These are phyloP conservation scores for Smutsia gigantea DNA, from an alignment of 2,797 vertebrate genomes.

Conservation along the genomic window DNA sequence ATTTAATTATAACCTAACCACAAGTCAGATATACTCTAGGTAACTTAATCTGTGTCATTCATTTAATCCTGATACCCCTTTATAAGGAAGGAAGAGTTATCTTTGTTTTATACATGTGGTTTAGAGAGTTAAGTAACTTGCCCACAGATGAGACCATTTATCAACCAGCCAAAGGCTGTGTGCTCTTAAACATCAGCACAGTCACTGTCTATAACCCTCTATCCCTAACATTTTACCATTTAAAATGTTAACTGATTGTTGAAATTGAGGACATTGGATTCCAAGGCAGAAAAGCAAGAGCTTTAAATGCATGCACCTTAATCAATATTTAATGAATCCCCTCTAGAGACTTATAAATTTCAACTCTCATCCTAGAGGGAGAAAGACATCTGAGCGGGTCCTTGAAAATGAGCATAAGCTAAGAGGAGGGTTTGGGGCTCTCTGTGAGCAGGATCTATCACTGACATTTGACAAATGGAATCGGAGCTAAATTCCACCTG, in stretches of 20 bases:
- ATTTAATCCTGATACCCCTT: neutral
- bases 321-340: conserved; percentile 49
- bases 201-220: neutral
- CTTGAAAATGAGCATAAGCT: conserved; percentile 19
- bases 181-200: neutral
- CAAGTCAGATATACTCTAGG: neutral
- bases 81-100: neutral
- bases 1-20: neutral
- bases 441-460: neutral
- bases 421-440: neutral
- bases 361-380: neutral
- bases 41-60: neutral
- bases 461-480: conserved; percentile 43
- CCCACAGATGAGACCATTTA: neutral
- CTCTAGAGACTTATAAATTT: conserved; percentile 33
- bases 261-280: conserved; percentile 1
- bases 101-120: neutral
- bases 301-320: conserved; percentile 19
- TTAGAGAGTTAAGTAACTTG: conserved; percentile 9
- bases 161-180: neutral
- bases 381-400: neutral
- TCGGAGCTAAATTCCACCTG: neutral
- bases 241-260: neutral
- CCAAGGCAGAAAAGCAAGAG: conserved; percentile 21
- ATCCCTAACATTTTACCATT: neutral